Conservation (phyloP, 2,797 vertebrate species). For the Leptatherina wallacei region DNA sequence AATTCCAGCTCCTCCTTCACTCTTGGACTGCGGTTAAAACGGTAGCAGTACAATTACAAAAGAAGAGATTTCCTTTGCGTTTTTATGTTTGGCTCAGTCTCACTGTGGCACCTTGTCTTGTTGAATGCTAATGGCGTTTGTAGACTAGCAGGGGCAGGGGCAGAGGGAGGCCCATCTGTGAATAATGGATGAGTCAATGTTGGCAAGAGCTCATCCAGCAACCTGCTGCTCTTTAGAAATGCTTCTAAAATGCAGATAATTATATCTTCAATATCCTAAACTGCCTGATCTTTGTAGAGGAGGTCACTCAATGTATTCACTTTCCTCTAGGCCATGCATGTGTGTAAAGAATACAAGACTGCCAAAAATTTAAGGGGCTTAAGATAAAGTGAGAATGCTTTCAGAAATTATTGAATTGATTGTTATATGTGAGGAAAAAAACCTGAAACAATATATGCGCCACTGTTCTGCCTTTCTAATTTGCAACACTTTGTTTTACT, state of each 20-base stretch:
- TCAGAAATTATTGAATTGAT: background rate
- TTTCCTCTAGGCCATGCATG: slow-evolving; percentile 5
- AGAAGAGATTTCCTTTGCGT: slow-evolving; percentile 45
- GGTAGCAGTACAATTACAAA: slow-evolving; percentile 54
- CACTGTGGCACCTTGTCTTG: slow-evolving; percentile 30
- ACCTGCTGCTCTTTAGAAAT: slow-evolving; percentile 31
- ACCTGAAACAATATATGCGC: background rate
- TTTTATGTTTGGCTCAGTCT: slow-evolving; percentile 46
- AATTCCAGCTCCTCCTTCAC: slow-evolving; percentile 34
- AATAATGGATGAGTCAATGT: slow-evolving; percentile 72
- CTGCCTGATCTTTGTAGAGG: slow-evolving; percentile 6
- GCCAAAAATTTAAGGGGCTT: background rate
- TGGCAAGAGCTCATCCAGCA: slow-evolving; percentile 34
- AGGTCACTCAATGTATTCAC: slow-evolving; percentile 28
- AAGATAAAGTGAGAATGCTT: slow-evolving; percentile 1
- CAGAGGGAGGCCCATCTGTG: slow-evolving; percentile 37
- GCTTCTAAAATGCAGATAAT: slow-evolving; percentile 11
- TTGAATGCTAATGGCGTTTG: slow-evolving; percentile 61
- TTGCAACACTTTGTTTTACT: too few relatives aligned
- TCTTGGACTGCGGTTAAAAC: slow-evolving; percentile 54
- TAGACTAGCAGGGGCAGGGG: slow-evolving; percentile 19
- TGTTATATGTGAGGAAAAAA: background rate
- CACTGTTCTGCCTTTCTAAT: too few relatives aligned
- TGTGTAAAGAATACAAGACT: background rate
- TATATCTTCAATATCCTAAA: slow-evolving; percentile 27